These are phyloP conservation scores for Rachycentron canadum DNA, from an alignment of 2,797 vertebrate genomes.

Conservation along the genomic window DNA sequence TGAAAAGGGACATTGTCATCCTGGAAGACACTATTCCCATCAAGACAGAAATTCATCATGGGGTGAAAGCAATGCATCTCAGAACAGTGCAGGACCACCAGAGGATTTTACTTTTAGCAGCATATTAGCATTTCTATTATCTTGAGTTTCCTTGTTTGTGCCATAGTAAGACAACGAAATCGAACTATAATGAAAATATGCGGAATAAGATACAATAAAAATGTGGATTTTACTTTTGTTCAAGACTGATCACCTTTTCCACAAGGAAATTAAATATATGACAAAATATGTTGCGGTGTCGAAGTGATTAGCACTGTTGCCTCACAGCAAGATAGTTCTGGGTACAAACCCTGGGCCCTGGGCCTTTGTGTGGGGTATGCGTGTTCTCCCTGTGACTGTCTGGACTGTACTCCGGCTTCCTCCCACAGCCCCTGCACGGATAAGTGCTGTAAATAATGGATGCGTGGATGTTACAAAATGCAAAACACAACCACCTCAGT, in stretches of 20 bases:
- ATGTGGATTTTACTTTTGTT: slow-evolving; percentile 11
- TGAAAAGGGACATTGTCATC: slow-evolving; percentile 51
- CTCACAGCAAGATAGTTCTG: too few species aligned
- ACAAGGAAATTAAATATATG: slow-evolving; percentile 1
- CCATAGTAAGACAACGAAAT: slow-evolving; percentile 3
- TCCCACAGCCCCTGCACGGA: too few species aligned
- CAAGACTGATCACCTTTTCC: background rate
- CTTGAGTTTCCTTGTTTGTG: background rate
- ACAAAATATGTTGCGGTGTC: background rate
- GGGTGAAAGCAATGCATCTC: slow-evolving; percentile 15
- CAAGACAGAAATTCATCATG: slow-evolving; percentile 37
- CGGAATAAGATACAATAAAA: background rate
- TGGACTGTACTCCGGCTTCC: too few species aligned
- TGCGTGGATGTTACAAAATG: background rate
- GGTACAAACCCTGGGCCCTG: too few species aligned
- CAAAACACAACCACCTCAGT: background rate
- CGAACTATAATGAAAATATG: background rate
- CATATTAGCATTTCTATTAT: background rate
- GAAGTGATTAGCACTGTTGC: too few species aligned
- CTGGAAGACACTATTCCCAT: slow-evolving; percentile 33
- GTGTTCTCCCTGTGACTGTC: too few species aligned
- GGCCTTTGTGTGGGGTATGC: too few species aligned
- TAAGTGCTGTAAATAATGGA: too few species aligned
- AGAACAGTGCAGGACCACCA: slow-evolving; percentile 15
- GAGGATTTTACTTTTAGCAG: slow-evolving; percentile 7